Evolutionary conservation across 2,797 vertebrate genomes (phyloP).

Genomic region (Aselliscus stoliczkanus): DNA sequence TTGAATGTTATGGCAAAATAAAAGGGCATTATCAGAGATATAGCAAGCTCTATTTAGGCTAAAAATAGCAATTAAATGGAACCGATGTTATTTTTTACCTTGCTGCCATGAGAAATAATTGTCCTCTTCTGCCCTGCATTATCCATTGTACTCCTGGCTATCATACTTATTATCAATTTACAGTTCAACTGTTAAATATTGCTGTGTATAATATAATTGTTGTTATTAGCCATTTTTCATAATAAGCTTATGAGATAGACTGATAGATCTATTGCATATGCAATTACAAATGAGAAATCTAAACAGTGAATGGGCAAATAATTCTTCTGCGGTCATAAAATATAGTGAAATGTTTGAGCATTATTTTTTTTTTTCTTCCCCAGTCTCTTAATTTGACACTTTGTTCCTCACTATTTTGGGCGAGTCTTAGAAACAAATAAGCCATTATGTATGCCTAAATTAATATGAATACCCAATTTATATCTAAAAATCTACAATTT

Average conservation of each 20-base stretch:
- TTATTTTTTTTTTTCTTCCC: neutral
- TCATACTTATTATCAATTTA: conserved; percentile 49
- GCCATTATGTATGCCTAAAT: neutral
- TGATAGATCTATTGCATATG: neutral
- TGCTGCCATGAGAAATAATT: conserved; percentile 57
- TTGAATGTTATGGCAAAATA: neutral
- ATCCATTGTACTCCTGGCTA: neutral
- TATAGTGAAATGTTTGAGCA: neutral
- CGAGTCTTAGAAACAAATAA: neutral
- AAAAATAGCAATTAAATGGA: conserved; percentile 44
- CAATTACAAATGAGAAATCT: conserved; percentile 47
- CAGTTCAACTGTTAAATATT: conserved; percentile 30
- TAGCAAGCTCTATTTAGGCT: neutral
- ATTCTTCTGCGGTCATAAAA: neutral
- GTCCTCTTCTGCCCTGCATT: conserved; percentile 1
- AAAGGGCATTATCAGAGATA: conserved; percentile 6
- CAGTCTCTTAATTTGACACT: neutral
- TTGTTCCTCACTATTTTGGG: neutral
- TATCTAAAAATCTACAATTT: neutral
- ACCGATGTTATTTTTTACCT: conserved; percentile 19
- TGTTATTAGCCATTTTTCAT: conserved; percentile 33
- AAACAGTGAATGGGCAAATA: conserved; percentile 23
- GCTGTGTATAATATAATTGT: conserved; percentile 50
- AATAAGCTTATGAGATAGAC: conserved; percentile 16
- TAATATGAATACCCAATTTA: neutral